phyloP scores from a whole-genome alignment of 2,797 vertebrate genomes.

The Nyctalus aviator region DNA sequence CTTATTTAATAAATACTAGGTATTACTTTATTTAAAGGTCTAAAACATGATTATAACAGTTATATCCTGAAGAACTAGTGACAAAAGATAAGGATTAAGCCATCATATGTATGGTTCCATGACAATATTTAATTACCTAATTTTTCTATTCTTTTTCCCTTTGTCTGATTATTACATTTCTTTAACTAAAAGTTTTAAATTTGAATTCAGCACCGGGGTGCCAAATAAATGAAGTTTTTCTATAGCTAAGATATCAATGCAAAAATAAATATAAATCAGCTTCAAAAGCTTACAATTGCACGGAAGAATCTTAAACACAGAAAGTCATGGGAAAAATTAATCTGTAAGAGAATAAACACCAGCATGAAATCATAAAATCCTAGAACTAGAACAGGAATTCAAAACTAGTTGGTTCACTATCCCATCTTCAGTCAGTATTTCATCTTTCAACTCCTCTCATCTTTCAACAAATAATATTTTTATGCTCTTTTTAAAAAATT shows the following conservation, averaged over 20 bases:
- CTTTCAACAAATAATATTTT: slow-evolving; percentile 47
- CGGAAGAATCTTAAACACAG: background rate
- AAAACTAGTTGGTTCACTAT: background rate
- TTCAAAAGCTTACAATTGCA: background rate
- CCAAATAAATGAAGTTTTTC: background rate
- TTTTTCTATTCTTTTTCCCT: background rate
- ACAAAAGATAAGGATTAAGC: slow-evolving; percentile 4
- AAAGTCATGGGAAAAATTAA: slow-evolving; percentile 18
- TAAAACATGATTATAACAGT: background rate
- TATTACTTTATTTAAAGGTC: slow-evolving; percentile 19
- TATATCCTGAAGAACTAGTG: slow-evolving; percentile 19
- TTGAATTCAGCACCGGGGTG: slow-evolving; percentile 25
- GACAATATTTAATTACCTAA: background rate
- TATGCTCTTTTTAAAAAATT: background rate
- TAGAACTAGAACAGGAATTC: background rate
- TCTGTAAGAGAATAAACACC: background rate
- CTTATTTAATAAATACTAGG: background rate
- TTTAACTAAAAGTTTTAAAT: slow-evolving; percentile 42
- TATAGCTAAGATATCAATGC: background rate
- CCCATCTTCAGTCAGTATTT: slow-evolving; percentile 19
- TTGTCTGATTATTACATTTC: background rate
- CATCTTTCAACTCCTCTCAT: slow-evolving; percentile 20
- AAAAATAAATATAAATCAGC: background rate
- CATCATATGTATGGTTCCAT: background rate
- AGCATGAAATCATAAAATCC: slow-evolving; percentile 46